Evolutionary conservation across 1,140 invertebrate genomes (phyloP), one percentile per base, ranked within the genome.

Genomic region (Hermetia illucens): DNA sequence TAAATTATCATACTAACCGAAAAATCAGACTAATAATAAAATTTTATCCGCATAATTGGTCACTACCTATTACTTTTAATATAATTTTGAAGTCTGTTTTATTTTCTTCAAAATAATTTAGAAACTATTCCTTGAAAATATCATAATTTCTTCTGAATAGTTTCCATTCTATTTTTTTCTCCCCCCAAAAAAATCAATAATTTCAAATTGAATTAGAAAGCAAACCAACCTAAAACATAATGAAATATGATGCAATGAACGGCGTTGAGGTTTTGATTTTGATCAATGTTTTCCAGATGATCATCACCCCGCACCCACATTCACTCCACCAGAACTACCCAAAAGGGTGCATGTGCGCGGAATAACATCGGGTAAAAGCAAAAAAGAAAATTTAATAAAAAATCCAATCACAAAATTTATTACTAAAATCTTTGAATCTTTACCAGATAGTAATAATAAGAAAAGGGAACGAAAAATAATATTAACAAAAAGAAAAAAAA

Each of bases 331-430:
- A 77, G 87, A 91, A 80, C 82, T 91, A 73, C 86, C 86, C 71
- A 91, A 91, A 79, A 83, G 86, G 79, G 84, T 88, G 76, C 86
- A 90, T 81, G 76, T 88, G 68, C 77, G 85, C 88, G 84, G 85
- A 89, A 87, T 66, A 68, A 63, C 61, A 54, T 53, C 55, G 52
- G 58, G 58, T 60, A 60, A 61, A 51, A 44, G 52, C 34, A 18
- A 21, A 36, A 36, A n/a, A 18, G 18, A 36, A 36, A 22, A 21
- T 12, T n/a, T 13, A 16, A 21, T 21, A 21, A 31, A 22, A 29
- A 31, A 13, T 21, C 19, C 1, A 22, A 15, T 59, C n/a, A n/a
- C n/a, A n/a, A n/a, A n/a, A n/a, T n/a, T n/a, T n/a, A n/a, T n/a
- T n/a, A n/a, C n/a, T n/a, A n/a, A n/a, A n/a, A n/a, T n/a, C n/a